Conservation (phyloP, 2,888 invertebrate species). For the Hetaerina titia region DNA sequence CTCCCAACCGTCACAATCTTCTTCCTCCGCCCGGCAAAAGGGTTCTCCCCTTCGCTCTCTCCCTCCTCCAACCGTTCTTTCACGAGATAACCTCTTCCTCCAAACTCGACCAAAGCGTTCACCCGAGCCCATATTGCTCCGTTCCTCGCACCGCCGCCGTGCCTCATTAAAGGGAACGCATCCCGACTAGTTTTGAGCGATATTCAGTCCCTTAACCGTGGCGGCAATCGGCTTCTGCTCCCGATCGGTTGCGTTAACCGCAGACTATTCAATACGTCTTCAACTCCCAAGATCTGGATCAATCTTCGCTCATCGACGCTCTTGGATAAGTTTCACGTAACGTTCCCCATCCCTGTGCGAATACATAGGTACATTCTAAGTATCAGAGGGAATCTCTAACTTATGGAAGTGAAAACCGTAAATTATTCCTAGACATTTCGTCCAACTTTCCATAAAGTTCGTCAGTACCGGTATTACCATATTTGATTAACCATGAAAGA, state of each 20-base stretch:
- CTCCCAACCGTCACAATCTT: background rate
- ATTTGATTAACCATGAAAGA: background rate
- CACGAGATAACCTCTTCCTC: background rate
- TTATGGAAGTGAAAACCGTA: background rate
- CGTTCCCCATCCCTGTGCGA: background rate
- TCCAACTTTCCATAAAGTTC: background rate
- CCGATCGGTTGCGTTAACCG: background rate
- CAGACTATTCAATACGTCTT: background rate
- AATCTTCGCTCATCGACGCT: conserved; percentile 10
- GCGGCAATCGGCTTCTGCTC: no score
- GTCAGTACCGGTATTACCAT: background rate
- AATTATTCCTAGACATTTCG: background rate
- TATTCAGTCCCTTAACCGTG: no score
- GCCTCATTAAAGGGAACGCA: background rate
- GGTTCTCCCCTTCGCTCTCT: background rate
- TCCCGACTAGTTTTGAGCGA: background rate
- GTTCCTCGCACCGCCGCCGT: background rate
- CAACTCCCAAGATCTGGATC: background rate
- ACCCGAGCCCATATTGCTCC: background rate
- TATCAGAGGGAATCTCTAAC: background rate
- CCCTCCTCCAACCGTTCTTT: background rate
- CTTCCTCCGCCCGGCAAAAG: background rate
- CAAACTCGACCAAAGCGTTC: background rate
- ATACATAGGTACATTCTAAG: background rate
- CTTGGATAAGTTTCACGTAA: background rate